Base-by-base conservation (phyloP, 2,113 vertebrate genomes). In the Atrichornis clamosus region DNA sequence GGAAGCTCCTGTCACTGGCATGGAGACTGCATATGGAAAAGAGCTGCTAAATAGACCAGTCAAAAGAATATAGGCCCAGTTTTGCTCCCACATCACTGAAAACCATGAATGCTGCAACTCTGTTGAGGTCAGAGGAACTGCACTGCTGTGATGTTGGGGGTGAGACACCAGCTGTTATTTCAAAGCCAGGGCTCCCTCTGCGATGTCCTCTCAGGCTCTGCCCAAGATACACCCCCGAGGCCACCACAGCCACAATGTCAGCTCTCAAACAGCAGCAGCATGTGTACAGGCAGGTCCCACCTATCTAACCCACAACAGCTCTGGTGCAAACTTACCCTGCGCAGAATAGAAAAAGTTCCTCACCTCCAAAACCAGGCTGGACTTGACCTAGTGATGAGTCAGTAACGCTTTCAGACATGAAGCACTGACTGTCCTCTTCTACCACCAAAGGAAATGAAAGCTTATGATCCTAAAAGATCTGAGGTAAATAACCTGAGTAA, bases 1-100 rank as follows among this genome's bases (percentile, higher is more conserved):
- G 96, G 95, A 97, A 97, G 91, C 93, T 95, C 77, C 94, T 96
- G 94, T 96, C 93, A 95, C 65, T 94, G 91, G 93, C 91, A 91
- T 94, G 93, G 94, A 93, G 89, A 96, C 74, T 91, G 93, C 93
- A 42, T 91, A 94, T 49, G 94, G 94, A 95, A 95, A 79, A 96
- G 94, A 69, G 91, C 81, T 85, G 87, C 95, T 94, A 96, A 97
- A 95, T 89, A 93, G 94, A 96, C 89, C 87, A 65, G 70, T 89
- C 82, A 87, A 93, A 95, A 95, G 95, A 96, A 95, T 70, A 95
- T 89, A 64, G 77, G 87, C 91, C 52, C 89, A 62, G 87, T 82
- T 78, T 91, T 2, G 3, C 94, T 87, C 93, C 87, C 94, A 87
- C 77, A 7, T 76, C 56, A 60, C 80, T 91, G 93, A 94, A 92